Base-by-base conservation (phyloP, 2,797 vertebrate genomes). In the Leptatherina wallacei region DNA sequence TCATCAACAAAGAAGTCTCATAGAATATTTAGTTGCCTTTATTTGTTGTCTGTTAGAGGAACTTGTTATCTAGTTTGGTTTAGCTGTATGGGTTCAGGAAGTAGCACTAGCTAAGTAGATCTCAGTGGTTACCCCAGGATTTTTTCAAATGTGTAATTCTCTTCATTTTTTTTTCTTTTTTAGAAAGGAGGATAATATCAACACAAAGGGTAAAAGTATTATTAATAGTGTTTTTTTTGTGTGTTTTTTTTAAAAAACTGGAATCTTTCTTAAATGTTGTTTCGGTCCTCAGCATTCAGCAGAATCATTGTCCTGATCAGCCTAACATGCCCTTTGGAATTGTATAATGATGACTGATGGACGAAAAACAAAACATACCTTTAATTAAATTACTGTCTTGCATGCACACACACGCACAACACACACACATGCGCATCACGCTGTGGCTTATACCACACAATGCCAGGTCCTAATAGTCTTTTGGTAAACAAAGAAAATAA, bases 331-430 rank as follows among this genome's bases (percentile, higher is more conserved):
- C 22, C 65, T 52, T 47, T 65, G 35, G 51, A 78, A 73, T 49
- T 78, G 49, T 36, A 30, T 83, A 64, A 72, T 61, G 52, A 58
- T 71, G 70, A 80, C 44, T 36, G 54, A 47, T 60, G 32, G 42
- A 75, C 63, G 54, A 73, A 61, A 55, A 61, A 55, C 77, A 36
- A 33, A 73, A 57, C 47, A 65, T 77, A 61, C 63, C 61, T 56
- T 75, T 64, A 44, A 32, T 56, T 76, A 36, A 62, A 56, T 59
- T 65, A 30, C 1, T 57, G 14, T 32, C 18, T 18, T 61, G 11
- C 13, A 35, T 7, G 2, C 24, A 14, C 24, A 13, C 3, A 8
- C n/a, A 14, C 4, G 4, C 14, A 6, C 40, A 35, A 14, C 24
- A 13, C 33, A 35, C n/a, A 14, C 5, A 3, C 40, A 16, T 12